Evolutionary conservation across 1,140 invertebrate genomes (phyloP).

Genomic region (Temnothorax longispinosus): DNA sequence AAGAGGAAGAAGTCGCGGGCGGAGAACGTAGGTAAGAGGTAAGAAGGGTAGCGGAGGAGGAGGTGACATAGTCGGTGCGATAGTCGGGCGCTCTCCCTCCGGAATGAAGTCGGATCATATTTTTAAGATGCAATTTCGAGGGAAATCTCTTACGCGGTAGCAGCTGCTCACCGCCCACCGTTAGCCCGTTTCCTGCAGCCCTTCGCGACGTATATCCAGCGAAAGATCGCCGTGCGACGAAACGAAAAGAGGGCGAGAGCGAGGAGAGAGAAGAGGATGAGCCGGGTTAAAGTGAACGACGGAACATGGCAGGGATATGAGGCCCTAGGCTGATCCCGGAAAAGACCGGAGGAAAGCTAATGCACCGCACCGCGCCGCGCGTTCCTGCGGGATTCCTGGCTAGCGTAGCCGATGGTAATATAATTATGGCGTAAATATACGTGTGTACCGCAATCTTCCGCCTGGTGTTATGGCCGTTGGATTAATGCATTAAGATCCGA

Average conservation of each 20-base stretch:
- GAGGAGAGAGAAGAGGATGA: not conserved
- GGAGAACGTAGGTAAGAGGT: not conserved
- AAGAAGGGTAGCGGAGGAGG: not conserved
- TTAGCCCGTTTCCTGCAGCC: conserved; percentile 62
- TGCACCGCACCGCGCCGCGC: conserved; percentile 6
- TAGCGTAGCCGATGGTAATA: conserved; percentile 45
- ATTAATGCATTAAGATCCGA: conserved; percentile 32
- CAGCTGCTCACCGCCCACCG: conserved; percentile 71
- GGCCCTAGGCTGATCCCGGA: not conserved
- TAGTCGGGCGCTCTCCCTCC: conserved; percentile 38
- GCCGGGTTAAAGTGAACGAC: conserved; percentile 61
- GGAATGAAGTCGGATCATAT: conserved; percentile 82
- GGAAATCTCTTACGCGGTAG: conserved; percentile 79
- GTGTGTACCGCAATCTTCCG: conserved; percentile 23
- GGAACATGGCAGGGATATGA: conserved; percentile 25
- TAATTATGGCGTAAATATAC: conserved; percentile 33
- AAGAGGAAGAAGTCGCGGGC: not conserved
- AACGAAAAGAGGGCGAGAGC: conserved; percentile 44
- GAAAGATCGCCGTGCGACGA: conserved; percentile 54
- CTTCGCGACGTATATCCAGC: conserved; percentile 62
- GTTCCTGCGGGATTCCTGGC: conserved; percentile 31
- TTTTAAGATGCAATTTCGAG: conserved; percentile 84
- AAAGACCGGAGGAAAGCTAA: conserved; percentile 44
- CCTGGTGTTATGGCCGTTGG: conserved; percentile 27
- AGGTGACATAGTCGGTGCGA: conserved; percentile 42